A percentile compares a stretch with the other conserved stretches of the same genome.
phyloP scores from a whole-genome alignment of 2,113 vertebrate species.

The Urocynchramus pylzowi region DNA sequence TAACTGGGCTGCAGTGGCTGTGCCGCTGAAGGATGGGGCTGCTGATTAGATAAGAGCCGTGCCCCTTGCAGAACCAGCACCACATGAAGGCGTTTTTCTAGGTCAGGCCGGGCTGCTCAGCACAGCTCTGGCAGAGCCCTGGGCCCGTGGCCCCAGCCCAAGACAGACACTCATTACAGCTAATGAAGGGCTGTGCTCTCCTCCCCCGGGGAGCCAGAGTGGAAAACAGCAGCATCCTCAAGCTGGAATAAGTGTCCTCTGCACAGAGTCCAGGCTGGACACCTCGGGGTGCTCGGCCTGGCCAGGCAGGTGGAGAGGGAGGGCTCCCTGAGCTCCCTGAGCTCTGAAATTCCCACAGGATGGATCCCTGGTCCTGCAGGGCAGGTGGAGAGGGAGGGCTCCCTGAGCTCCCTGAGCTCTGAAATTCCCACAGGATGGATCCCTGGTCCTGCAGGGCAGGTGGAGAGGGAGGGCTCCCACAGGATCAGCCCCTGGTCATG shows the following conservation, averaged over 20 bases:
- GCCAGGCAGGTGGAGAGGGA: neutral
- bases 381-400: too few species aligned
- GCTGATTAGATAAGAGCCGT: conserved; percentile 33
- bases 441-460: too few species aligned
- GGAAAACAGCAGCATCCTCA: neutral
- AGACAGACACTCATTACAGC: neutral
- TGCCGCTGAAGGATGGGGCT: conserved; percentile 20
- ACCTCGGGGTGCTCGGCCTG: neutral
- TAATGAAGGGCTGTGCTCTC: neutral
- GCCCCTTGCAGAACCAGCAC: neutral
- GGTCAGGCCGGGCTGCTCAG: conserved; percentile 8
- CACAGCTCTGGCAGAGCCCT: neutral
- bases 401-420: too few species aligned
- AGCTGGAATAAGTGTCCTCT: neutral
- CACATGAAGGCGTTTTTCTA: conserved; percentile 23
- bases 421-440: too few species aligned
- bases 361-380: too few species aligned
- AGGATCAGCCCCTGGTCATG: too few species aligned
- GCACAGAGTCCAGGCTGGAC: neutral
- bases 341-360: neutral
- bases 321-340: too few species aligned
- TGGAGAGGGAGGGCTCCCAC: too few species aligned
- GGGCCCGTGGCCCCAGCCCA: neutral
- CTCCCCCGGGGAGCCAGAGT: neutral
- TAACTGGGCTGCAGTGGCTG: neutral